phyloP scores from a whole-genome alignment of 37 sponge, comb jelly and placozoan genomes.

The Theonella swinhoei region DNA sequence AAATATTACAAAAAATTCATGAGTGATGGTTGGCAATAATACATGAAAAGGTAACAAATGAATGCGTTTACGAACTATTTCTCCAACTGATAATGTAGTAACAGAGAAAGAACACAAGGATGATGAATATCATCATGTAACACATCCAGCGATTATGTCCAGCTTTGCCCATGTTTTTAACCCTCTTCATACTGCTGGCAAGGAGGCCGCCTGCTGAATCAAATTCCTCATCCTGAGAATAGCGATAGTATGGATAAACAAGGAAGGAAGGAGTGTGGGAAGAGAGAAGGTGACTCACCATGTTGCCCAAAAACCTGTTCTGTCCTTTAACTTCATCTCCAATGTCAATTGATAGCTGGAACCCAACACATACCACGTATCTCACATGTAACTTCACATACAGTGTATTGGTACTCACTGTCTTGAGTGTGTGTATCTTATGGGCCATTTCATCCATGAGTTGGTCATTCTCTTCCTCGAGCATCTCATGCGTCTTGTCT shows the following conservation, averaged over 20 bases:
- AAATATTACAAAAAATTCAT: too few relatives aligned
- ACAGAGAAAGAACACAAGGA: slow-evolving; percentile 65
- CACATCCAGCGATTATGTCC: slow-evolving; percentile 88
- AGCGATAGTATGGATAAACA: neutral
- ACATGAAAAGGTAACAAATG: too few relatives aligned
- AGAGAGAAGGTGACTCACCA: slow-evolving; percentile 47
- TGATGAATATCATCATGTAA: slow-evolving; percentile 71
- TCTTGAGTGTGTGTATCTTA: slow-evolving; percentile 72
- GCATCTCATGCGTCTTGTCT: slow-evolving; percentile 57
- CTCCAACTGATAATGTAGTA: slow-evolving; percentile 78
- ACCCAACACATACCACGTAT: too few relatives aligned
- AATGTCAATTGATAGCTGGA: slow-evolving; percentile 81
- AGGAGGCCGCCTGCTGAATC: slow-evolving; percentile 76
- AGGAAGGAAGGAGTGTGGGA: slow-evolving; percentile 1
- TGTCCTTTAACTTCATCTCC: slow-evolving; percentile 85
- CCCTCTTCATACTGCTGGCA: slow-evolving; percentile 63
- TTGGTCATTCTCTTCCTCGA: slow-evolving; percentile 78
- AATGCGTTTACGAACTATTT: neutral
- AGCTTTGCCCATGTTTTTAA: slow-evolving; percentile 59
- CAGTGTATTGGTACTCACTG: slow-evolving; percentile 70
- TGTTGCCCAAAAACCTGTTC: slow-evolving; percentile 50
- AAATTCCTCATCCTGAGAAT: slow-evolving; percentile 51
- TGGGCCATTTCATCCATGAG: slow-evolving; percentile 68
- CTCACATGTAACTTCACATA: too few relatives aligned
- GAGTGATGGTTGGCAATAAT: too few relatives aligned